phyloP scores from a whole-genome alignment of 2,888 invertebrate genomes.

The Onthophagus sagittarius region DNA sequence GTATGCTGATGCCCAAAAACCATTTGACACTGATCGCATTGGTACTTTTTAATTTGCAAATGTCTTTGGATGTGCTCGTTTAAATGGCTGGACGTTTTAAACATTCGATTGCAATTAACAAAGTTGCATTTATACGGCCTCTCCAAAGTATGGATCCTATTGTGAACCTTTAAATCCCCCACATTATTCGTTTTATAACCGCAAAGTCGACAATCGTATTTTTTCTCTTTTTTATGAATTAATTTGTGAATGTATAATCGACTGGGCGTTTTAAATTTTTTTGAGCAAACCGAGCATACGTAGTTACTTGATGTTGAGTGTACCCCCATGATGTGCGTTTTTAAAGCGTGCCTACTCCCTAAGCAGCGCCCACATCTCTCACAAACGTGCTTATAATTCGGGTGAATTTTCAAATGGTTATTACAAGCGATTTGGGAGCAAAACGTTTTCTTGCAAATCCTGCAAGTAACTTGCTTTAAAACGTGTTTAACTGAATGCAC shows the following conservation, averaged over 20 bases:
- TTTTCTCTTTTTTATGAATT: conserved; percentile 32
- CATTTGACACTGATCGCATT: conserved; percentile 29
- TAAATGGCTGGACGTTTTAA: conserved; percentile 32
- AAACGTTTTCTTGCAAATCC: conserved; percentile 29
- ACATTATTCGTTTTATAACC: conserved; percentile 31
- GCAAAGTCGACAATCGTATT: conserved; percentile 32
- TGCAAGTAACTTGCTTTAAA: conserved; percentile 29
- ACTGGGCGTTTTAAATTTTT: conserved; percentile 31
- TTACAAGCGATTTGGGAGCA: conserved; percentile 28
- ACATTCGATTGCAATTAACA: conserved; percentile 31
- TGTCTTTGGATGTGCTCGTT: conserved; percentile 32
- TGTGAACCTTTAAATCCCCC: conserved; percentile 34
- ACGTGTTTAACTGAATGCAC: conserved; percentile 31
- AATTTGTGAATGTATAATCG: conserved; percentile 31
- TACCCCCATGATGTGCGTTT: conserved; percentile 32
- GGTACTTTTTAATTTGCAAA: conserved; percentile 31
- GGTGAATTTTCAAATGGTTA: conserved; percentile 29
- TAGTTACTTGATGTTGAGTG: conserved; percentile 31
- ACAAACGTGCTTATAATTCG: conserved; percentile 30
- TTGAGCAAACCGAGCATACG: conserved; percentile 32
- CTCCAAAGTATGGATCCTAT: conserved; percentile 33
- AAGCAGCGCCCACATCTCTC: conserved; percentile 34
- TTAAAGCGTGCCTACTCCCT: conserved; percentile 31
- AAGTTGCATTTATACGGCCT: conserved; percentile 33
- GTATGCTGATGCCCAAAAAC: conserved; percentile 31